A percentile compares a stretch with the other conserved stretches of the same genome.
These are phyloP conservation scores for Argentina silus DNA, from an alignment of 2,797 vertebrate genomes.

Conservation along the genomic window DNA sequence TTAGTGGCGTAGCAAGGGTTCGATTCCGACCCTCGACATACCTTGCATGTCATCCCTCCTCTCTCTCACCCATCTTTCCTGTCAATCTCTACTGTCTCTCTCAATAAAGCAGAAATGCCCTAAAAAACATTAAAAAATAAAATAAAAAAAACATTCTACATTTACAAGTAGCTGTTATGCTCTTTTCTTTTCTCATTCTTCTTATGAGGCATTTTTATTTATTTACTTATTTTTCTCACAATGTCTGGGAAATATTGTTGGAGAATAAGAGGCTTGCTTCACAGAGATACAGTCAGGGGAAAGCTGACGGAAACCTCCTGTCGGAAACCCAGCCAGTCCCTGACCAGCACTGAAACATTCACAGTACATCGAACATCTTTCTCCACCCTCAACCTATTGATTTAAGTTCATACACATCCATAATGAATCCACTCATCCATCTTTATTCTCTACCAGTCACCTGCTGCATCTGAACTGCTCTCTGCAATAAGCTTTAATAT, in stretches of 20 bases:
- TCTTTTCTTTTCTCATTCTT: not conserved
- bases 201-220: not conserved
- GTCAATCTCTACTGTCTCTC: too few species aligned
- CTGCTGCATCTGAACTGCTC: not conserved
- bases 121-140: too few species aligned
- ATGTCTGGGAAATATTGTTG: not conserved
- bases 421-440: slow-evolving; percentile 21
- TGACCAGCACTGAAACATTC: slow-evolving; percentile 27
- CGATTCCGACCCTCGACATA: too few species aligned
- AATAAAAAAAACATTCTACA: too few species aligned
- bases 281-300: not conserved
- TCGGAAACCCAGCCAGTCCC: not conserved
- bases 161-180: not conserved
- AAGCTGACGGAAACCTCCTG: too few species aligned
- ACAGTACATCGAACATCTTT: slow-evolving; percentile 2
- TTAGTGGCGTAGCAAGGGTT: too few species aligned
- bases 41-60: too few species aligned
- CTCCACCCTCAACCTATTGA: slow-evolving; percentile 17
- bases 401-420: slow-evolving; percentile 20
- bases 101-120: too few species aligned
- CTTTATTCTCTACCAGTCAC: slow-evolving; percentile 8
- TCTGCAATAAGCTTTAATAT: slow-evolving; percentile 21
- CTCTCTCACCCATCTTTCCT: too few species aligned
- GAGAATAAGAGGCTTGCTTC: not conserved
- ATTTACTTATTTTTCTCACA: not conserved